Evolutionary conservation across 1,140 invertebrate species (phyloP).

Genomic region (Mycetomoellerius zeteki): DNA sequence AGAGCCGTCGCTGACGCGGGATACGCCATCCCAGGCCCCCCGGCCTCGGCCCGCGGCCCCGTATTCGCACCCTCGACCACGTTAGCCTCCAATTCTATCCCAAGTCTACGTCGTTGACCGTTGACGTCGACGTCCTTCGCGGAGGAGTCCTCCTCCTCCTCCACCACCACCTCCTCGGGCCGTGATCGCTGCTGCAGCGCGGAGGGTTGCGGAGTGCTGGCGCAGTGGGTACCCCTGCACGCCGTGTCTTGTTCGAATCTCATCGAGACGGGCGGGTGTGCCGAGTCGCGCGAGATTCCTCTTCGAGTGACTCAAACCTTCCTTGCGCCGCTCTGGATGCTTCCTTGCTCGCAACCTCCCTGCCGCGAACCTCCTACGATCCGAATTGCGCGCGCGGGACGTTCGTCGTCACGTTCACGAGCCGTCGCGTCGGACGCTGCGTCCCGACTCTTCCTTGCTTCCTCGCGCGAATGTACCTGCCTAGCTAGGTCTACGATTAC

Average conservation of each 20-base stretch:
- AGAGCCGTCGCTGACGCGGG: constrained; percentile 85
- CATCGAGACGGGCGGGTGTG: constrained; percentile 85
- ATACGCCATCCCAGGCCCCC: constrained; percentile 87
- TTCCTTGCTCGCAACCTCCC: too few relatives aligned
- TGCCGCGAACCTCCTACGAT: neutral
- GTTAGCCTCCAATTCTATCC: constrained; percentile 80
- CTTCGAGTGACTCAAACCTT: constrained; percentile 83
- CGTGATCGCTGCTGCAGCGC: constrained; percentile 80
- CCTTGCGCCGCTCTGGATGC: too few relatives aligned
- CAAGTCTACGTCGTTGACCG: constrained; percentile 70
- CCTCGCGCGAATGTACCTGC: too few relatives aligned
- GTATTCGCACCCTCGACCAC: constrained; percentile 84
- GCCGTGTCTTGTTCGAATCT: constrained; percentile 87
- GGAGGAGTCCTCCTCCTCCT: constrained; percentile 80
- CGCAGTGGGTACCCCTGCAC: constrained; percentile 87
- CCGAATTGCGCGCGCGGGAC: neutral
- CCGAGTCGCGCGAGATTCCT: constrained; percentile 85
- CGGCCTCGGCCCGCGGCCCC: constrained; percentile 85
- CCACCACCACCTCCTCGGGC: constrained; percentile 71
- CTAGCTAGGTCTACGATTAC: constrained; percentile 13
- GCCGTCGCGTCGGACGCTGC: constrained; percentile 27
- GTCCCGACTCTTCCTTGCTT: too few relatives aligned
- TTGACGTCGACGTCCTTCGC: constrained; percentile 77
- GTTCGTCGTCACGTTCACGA: neutral
- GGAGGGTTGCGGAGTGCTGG: constrained; percentile 86